phyloP scores from a whole-genome alignment of 2,888 invertebrate genomes.

The Cephonodes hylas region DNA sequence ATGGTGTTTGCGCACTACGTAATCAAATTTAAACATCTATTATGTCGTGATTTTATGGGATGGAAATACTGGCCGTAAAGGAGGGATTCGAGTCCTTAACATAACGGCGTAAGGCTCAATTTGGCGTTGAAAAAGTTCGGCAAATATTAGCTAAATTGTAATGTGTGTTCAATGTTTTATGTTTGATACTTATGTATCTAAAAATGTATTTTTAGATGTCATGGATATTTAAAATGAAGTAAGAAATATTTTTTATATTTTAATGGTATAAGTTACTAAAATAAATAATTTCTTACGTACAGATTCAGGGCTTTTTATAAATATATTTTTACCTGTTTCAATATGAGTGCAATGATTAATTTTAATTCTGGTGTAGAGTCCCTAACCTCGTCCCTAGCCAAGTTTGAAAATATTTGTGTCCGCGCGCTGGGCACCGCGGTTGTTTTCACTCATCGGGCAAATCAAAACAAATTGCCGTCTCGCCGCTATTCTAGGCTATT shows the following conservation, averaged over 20 bases:
- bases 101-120: not conserved
- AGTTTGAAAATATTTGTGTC: not conserved
- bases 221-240: too few species aligned
- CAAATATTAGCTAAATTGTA: not conserved
- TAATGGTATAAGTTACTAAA: too few species aligned
- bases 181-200: not conserved
- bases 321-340: not conserved
- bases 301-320: too few species aligned
- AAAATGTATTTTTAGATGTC: not conserved
- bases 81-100: not conserved
- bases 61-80: not conserved
- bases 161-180: not conserved
- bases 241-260: too few species aligned
- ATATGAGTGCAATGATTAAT: not conserved
- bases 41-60: not conserved
- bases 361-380: not conserved
- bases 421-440: constrained; percentile 6
- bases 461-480: constrained; percentile 21
- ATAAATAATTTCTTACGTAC: too few species aligned
- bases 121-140: not conserved
- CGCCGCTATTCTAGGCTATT: constrained; percentile 42
- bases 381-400: not conserved
- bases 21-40: not conserved
- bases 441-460: constrained; percentile 11
- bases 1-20: not conserved